Base-by-base conservation (phyloP, 2,797 vertebrate genomes). In the Pangasius djambal region DNA sequence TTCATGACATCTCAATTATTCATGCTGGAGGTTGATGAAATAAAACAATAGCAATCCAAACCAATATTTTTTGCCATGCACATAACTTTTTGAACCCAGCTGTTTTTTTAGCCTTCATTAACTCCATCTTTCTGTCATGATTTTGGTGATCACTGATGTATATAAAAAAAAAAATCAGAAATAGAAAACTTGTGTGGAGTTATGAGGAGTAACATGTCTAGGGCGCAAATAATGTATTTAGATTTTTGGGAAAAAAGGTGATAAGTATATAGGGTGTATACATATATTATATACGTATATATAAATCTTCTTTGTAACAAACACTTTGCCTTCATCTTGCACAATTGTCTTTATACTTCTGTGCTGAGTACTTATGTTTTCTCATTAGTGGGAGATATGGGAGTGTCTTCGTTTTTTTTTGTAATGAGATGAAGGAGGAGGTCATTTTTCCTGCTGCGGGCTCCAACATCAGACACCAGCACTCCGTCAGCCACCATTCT, bases 1-100 rank as follows among this genome's bases (percentile, higher is more conserved):
- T 93, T 94, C 50, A 95, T 94, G 90, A 90, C 57, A 61, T 77
- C 57, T 96, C 83, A 95, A 95, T 95, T 94, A 95, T 96, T 95
- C 52, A 95, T 31, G 10, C 8, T 34, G 55, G 82, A 40, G 78
- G 91, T 63, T 83, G 57, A 93, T 89, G 89, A 88, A 44, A 87
- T 69, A 88, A 88, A 78, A 86, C 74, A 86, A 81, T 18, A 28
- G 67, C 63, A 89, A 86, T 57, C 20, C 48, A 61, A 86, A 44
- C 25, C 37, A 83, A 83, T 83, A n/a, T 63, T 44, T 48, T 83
- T 65, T 48, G 81, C 37, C 57, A 3, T 40, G 57, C 57, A 63
- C 22, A 83, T 44, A 48, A n/a, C 81, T 63, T 83, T 22, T 55
- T 44, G 25, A 59, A 37, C 48, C 31, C 15, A 9, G 28, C 25